phyloP scores from a whole-genome alignment of 2,113 vertebrate species.

The Petromus typicus region DNA sequence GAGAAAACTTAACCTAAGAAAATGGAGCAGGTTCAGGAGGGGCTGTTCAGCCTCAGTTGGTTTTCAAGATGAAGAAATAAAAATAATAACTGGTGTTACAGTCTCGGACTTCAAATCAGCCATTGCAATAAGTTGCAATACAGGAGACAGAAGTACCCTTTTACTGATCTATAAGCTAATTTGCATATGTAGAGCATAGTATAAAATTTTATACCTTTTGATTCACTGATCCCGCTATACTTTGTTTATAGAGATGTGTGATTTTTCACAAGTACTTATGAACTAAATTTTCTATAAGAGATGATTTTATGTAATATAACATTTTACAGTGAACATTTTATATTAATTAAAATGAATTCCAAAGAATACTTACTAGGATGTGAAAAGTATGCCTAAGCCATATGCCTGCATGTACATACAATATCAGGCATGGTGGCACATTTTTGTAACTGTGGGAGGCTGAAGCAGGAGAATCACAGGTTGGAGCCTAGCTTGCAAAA shows the following conservation, averaged over 20 bases:
- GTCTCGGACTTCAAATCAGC: neutral
- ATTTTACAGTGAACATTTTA: neutral
- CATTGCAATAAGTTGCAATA: neutral
- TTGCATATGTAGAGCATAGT: neutral
- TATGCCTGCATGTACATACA: neutral
- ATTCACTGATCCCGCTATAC: neutral
- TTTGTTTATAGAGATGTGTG: neutral
- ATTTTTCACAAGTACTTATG: neutral
- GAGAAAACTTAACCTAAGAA: neutral
- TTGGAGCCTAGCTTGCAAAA: neutral
- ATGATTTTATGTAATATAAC: conserved; percentile 21
- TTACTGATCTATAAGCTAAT: neutral
- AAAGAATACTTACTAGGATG: neutral
- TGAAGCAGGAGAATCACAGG: neutral
- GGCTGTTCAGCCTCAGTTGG: neutral
- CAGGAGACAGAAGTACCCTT: neutral
- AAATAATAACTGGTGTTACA: neutral
- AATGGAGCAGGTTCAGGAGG: neutral
- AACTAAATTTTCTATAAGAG: neutral
- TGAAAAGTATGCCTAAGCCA: neutral
- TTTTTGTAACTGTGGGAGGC: neutral
- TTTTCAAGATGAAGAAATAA: conserved; percentile 20
- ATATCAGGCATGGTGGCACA: neutral
- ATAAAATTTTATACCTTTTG: neutral
- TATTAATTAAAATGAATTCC: neutral